Evolutionary conservation across 2,888 invertebrate species (phyloP), one percentile per base, ranked within the genome.

Genomic region (Sisyra nigra): DNA sequence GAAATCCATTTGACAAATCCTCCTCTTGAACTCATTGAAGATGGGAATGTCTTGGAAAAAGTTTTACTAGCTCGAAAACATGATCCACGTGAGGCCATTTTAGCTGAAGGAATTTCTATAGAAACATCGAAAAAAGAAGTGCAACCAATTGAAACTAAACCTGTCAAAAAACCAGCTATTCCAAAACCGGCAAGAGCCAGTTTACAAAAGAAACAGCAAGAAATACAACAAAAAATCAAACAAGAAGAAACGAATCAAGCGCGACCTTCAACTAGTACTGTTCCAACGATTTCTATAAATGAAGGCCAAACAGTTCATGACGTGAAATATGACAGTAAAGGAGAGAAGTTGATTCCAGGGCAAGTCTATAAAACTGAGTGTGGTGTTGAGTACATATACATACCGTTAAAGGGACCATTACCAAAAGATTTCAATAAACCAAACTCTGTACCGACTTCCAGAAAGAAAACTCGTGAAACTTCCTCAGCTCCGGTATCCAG

Each of bases 61-160:
- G 65, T 71, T 11, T 54, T 76, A 29, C 54, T 77, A 48, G 67
- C 74, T 35, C 66, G 77, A 24, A 74, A 73, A 46, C 73, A 72
- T 40, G 76, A 78, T 57, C 74, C 76, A 31, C 75, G 75, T 4
- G 70, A 73, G 53, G 77, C 68, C 5, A 67, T 76, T 40, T 62
- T 78, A 36, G 76, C 76, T 2, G 76, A 77, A 53, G 74, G 73
- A 42, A 71, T 75, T 42, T 63, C 67, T 40, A 63, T 72, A 24
- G 60, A 60, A 40, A 58, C 61, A 34, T 62, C 68, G 41, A 57
- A 53, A 15, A 24, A 24, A 24, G 24, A 24, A 24, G 24, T 7
- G 3, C 9, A n/a, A 11, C 2, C 35, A 11, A 37, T 11, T 31
- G 14, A 10, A 31, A 24, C 46, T 32, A 47, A 48, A 42, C 41